Evolutionary conservation across 2,113 vertebrate genomes (phyloP).

Genomic region (Uria aalge): DNA sequence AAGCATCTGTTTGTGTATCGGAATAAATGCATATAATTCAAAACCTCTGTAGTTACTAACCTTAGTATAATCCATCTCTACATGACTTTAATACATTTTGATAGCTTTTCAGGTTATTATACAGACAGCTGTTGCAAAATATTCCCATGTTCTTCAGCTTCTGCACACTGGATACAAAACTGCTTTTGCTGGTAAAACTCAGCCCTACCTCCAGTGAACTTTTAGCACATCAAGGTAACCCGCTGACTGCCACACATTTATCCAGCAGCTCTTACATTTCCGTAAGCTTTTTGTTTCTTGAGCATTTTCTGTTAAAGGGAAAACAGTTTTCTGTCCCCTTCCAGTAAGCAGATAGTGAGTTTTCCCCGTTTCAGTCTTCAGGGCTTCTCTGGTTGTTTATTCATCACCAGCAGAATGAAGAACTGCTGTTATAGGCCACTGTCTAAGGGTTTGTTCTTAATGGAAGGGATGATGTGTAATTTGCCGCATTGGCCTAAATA

Average conservation of each 20-base stretch:
- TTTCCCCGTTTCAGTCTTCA: not conserved
- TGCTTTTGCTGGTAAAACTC: not conserved
- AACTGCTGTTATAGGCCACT: not conserved
- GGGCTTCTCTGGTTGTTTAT: accelerated
- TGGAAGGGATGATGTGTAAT: not conserved
- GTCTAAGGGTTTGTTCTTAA: not conserved
- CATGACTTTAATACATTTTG: not conserved
- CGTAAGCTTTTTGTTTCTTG: not conserved
- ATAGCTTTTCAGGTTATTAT: not conserved
- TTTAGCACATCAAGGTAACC: not conserved
- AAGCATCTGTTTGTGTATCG: not conserved
- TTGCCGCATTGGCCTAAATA: not conserved
- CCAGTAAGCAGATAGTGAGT: not conserved
- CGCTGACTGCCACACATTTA: not conserved
- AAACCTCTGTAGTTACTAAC: not conserved
- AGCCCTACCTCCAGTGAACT: not conserved
- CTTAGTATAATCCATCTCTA: not conserved
- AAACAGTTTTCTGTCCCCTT: not conserved
- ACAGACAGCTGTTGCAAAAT: not conserved
- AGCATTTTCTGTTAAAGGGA: not conserved
- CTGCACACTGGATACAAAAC: not conserved
- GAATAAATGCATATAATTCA: not conserved
- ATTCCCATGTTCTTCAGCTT: not conserved
- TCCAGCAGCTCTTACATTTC: not conserved
- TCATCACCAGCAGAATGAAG: not conserved